These are phyloP conservation scores for Toxonevra muliebris DNA, from an alignment of 2,888 invertebrate genomes.

Conservation along the genomic window DNA sequence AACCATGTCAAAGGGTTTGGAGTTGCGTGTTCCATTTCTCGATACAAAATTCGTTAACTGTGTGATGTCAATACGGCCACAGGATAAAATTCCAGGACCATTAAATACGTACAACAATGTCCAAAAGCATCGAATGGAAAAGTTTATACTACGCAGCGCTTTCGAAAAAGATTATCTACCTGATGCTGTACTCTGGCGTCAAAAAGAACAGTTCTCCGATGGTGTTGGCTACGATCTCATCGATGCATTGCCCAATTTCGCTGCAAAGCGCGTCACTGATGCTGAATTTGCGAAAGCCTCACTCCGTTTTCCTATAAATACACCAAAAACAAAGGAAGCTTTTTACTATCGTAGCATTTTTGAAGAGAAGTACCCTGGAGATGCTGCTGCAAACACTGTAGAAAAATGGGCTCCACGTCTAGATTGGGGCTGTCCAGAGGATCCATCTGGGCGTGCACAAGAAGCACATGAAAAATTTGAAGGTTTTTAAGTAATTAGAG, in stretches of 20 bases:
- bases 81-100: conserved; percentile 72
- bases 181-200: conserved; percentile 88
- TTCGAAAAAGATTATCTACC: conserved; percentile 82
- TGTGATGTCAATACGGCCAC: conserved; percentile 76
- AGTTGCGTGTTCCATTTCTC: conserved; percentile 88
- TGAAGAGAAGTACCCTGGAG: conserved; percentile 60
- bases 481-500: too few species aligned
- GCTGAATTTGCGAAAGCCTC: conserved; percentile 67
- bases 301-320: conserved; percentile 73
- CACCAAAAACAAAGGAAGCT: conserved; percentile 80
- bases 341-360: conserved; percentile 72
- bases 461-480: conserved; percentile 51
- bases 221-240: conserved; percentile 65
- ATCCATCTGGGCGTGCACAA: conserved; percentile 64
- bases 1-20: conserved; percentile 76
- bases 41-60: conserved; percentile 87
- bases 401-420: conserved; percentile 62
- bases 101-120: conserved; percentile 52
- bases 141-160: conserved; percentile 83
- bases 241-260: conserved; percentile 61
- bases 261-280: conserved; percentile 73
- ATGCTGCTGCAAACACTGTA: conserved; percentile 59
- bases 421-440: conserved; percentile 65
- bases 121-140: conserved; percentile 69
- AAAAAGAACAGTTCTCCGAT: conserved; percentile 84